phyloP scores from a whole-genome alignment of 2,113 vertebrate species.

The Muntiacus muntjak region DNA sequence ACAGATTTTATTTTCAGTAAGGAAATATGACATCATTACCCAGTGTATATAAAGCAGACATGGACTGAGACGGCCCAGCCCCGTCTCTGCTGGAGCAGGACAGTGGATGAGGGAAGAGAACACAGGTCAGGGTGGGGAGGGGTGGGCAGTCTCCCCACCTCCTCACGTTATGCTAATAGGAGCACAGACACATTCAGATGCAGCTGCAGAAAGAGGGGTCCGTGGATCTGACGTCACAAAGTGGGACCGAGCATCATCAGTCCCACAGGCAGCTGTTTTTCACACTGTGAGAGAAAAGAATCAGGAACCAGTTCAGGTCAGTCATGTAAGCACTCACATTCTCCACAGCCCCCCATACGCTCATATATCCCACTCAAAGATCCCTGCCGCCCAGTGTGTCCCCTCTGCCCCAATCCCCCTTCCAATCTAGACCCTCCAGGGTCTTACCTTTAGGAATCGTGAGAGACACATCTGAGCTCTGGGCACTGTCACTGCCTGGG shows the following conservation, averaged over 20 bases:
- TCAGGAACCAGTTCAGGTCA: too few species aligned
- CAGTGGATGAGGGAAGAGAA: not conserved
- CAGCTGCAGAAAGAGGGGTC: too few species aligned
- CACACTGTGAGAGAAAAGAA: too few species aligned
- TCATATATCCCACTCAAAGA: too few species aligned
- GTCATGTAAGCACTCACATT: too few species aligned
- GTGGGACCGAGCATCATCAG: accelerated
- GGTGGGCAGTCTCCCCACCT: not conserved
- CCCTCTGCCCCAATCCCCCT: too few species aligned
- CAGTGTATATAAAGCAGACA: not conserved
- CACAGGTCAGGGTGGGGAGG: not conserved
- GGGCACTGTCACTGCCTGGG: not conserved
- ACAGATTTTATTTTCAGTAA: not conserved
- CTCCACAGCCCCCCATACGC: too few species aligned
- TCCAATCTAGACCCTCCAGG: accelerated
- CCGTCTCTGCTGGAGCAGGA: not conserved
- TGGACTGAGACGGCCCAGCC: not conserved
- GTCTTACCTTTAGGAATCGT: too few species aligned
- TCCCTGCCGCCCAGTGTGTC: accelerated
- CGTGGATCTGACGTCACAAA: not conserved
- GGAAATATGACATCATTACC: not conserved
- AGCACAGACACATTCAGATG: too few species aligned
- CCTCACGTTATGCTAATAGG: too few species aligned
- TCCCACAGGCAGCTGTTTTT: too few species aligned
- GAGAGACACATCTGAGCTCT: not conserved